Base-by-base conservation (phyloP, 2,888 invertebrate genomes). In the Xestia sexstrigata region DNA sequence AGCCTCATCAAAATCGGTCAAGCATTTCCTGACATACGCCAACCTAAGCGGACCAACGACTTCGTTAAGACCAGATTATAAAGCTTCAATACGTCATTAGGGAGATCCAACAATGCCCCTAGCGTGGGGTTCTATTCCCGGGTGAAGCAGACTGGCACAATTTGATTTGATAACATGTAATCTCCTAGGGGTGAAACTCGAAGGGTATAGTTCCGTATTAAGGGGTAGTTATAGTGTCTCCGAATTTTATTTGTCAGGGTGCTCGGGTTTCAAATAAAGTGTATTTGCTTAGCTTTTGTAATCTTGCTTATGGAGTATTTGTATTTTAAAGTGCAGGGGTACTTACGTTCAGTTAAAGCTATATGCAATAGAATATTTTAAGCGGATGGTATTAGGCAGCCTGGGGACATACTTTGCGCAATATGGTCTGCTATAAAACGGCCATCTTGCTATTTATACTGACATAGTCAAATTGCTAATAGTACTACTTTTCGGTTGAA, bases 141-240 rank as follows among this genome's bases (percentile, higher is more conserved):
- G 60, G 86, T 84, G 88, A 87, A 91, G 87, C 86, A 92, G 91
- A 92, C 91, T 90, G 91, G 87, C 88, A 92, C 90, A 89, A 92
- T 92, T 91, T 90, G 90, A 92, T 93, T 92, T 89, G 87, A 88
- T 83, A 81, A 82, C 83, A 82, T 81, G 89, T 89, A 90, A 90
- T 89, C 89, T 88, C 78, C 79, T 84, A 80, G 83, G 85, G 88
- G 87, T 84, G 85, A 52, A 65, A 72, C 55, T 67, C 58, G 62
- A 58, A 58, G 80, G 80, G 82, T 68, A n/a, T n/a, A 81, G 67
- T 42, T 70, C 26, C 30, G 58, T 63, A 70, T 73, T 80, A 47
- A 75, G 52, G 81, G 82, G 78, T 80, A 72, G 79, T 80, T 76
- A 72, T 74, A 80, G 70, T 74, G 75, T 68, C 58, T 47, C 72